Percentiles rank a stretch among this genome's conserved stretches.
Conservation (phyloP, 2,113 vertebrate genomes). For the Brachypteracias leptosomus region DNA sequence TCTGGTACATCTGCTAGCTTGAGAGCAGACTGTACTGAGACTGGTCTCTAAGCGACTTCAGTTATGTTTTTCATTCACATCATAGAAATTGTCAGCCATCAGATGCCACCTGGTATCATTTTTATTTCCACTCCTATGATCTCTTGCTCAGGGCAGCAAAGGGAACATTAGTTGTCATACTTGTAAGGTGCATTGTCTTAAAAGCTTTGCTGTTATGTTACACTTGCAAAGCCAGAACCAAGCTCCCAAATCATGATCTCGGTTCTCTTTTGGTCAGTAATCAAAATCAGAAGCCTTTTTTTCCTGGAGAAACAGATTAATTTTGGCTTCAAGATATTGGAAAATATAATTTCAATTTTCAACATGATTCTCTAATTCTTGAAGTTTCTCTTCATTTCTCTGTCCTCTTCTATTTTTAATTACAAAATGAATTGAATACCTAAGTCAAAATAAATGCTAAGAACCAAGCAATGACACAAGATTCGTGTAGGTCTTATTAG, state of each 20-base stretch:
- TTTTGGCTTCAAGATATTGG: neutral
- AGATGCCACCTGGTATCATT: slow-evolving; percentile 32
- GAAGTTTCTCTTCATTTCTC: neutral
- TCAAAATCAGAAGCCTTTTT: neutral
- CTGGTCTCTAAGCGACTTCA: neutral
- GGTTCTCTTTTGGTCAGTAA: neutral
- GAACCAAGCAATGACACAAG: neutral
- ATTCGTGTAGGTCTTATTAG: neutral
- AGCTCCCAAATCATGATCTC: neutral
- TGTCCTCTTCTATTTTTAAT: neutral
- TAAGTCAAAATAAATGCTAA: neutral
- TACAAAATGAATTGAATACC: neutral
- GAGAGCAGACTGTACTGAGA: neutral
- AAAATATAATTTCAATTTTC: neutral
- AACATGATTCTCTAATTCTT: neutral
- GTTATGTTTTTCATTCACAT: slow-evolving; percentile 26
- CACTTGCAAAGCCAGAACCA: neutral
- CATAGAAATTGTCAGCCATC: slow-evolving; percentile 31
- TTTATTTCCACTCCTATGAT: slow-evolving; percentile 19
- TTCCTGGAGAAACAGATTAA: neutral
- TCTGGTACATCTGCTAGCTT: slow-evolving; percentile 21
- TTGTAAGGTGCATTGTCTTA: neutral
- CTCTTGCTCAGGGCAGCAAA: neutral
- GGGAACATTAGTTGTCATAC: neutral
- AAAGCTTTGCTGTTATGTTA: neutral